Percentiles rank a stretch among this genome's conserved stretches.
Evolutionary conservation across 1,140 invertebrate species (phyloP).

Genomic region (Drosophila persimilis): DNA sequence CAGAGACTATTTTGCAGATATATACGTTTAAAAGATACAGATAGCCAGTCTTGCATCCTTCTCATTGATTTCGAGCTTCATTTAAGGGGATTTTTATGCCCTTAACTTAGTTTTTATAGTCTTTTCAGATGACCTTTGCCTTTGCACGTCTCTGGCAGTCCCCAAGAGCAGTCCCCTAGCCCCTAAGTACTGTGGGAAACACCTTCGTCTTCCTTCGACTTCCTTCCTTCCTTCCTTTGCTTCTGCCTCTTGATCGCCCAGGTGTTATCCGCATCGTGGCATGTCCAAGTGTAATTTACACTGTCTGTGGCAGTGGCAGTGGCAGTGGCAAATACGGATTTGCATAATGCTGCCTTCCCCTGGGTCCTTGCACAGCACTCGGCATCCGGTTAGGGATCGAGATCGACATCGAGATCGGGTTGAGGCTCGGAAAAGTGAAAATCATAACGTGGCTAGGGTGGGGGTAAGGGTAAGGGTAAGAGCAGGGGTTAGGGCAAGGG

Average conservation of each 20-base stretch:
- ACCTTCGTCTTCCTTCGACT: constrained; percentile 11
- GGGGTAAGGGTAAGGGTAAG: constrained; percentile 20
- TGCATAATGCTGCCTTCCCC: constrained; percentile 55
- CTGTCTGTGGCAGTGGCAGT: constrained; percentile 22
- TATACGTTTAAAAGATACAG: no score
- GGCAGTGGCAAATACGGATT: constrained; percentile 43
- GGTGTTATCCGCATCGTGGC: constrained; percentile 53
- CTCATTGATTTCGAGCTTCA: no score
- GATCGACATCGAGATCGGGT: constrained; percentile 21
- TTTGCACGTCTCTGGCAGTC: neutral
- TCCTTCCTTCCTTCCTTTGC: neutral
- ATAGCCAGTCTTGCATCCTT: no score
- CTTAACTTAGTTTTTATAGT: no score
- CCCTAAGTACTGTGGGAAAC: constrained; percentile 63
- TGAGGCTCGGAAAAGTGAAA: constrained; percentile 34
- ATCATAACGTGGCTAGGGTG: constrained; percentile 31
- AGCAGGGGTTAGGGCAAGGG: constrained; percentile 16
- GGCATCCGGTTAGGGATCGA: constrained; percentile 48
- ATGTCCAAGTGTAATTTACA: constrained; percentile 65
- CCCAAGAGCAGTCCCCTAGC: neutral
- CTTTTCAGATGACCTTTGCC: neutral
- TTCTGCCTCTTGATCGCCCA: constrained; percentile 59
- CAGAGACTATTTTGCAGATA: no score
- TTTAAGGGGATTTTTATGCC: no score
- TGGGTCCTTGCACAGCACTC: constrained; percentile 33